phyloP scores from a whole-genome alignment of 2,888 invertebrate genomes.

The Pyrrhia umbra region DNA sequence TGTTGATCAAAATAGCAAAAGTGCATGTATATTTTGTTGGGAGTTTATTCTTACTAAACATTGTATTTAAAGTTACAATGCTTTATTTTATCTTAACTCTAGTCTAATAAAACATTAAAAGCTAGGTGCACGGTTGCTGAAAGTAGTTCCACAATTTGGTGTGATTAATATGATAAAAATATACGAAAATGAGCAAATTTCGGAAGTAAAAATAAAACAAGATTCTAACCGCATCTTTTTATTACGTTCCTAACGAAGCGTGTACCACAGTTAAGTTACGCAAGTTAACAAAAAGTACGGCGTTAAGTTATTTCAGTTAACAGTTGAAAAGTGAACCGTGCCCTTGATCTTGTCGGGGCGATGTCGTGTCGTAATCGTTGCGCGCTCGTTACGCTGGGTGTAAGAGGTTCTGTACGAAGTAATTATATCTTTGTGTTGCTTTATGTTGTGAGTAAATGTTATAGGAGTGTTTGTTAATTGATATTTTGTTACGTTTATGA shows the following conservation, averaged over 20 bases:
- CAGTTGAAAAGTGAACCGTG: slow-evolving; percentile 59
- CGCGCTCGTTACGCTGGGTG: slow-evolving; percentile 27
- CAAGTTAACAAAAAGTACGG: slow-evolving; percentile 35
- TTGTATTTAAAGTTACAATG: not conserved
- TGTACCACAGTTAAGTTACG: slow-evolving; percentile 44
- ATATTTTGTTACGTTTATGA: slow-evolving; percentile 3
- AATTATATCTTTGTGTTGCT: slow-evolving; percentile 17
- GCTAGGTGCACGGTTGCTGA: too few relatives aligned
- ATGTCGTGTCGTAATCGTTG: slow-evolving; percentile 39
- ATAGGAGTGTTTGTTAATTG: slow-evolving; percentile 15
- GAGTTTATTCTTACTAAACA: not conserved
- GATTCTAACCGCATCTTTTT: slow-evolving; percentile 7
- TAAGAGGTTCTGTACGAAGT: slow-evolving; percentile 23
- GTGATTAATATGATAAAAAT: not conserved
- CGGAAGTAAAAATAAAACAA: slow-evolving; percentile 39
- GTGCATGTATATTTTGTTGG: too few relatives aligned
- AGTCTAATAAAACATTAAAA: too few relatives aligned
- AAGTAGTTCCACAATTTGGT: not conserved
- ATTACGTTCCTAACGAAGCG: slow-evolving; percentile 25
- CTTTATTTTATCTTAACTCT: not conserved
- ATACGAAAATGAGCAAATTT: slow-evolving; percentile 11
- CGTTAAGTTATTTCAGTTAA: slow-evolving; percentile 39
- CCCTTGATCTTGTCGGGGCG: slow-evolving; percentile 74
- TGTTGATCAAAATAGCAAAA: too few relatives aligned
- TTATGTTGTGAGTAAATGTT: slow-evolving; percentile 14